A percentile compares a stretch with the other conserved stretches of the same genome.
Conservation (phyloP, 35 echinoderm and acorn worm species). For the Apostichopus parvimensis region DNA sequence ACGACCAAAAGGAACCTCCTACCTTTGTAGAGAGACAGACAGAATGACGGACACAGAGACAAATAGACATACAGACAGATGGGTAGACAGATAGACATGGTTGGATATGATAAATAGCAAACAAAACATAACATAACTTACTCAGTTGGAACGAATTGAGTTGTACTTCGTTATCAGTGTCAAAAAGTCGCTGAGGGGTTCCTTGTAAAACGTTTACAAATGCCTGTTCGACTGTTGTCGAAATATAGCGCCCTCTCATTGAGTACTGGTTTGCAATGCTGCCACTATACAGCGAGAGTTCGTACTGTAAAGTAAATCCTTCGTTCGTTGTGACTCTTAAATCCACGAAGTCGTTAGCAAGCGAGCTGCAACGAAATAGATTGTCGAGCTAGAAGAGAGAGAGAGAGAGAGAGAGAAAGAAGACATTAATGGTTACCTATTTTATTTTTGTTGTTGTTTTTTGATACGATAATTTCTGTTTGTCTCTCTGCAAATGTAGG, state of each 20-base stretch:
- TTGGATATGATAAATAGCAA: neutral
- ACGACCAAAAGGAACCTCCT: too few species aligned
- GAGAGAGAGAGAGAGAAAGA: neutral
- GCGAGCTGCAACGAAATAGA: neutral
- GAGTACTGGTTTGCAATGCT: neutral
- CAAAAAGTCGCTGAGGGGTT: neutral
- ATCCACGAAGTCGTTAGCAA: conserved; percentile 32
- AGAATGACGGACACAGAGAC: too few species aligned
- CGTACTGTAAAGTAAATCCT: neutral
- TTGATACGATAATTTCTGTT: too few species aligned
- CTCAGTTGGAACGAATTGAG: neutral
- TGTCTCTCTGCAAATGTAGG: too few species aligned
- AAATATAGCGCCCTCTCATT: conserved; percentile 16
- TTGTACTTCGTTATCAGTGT: neutral
- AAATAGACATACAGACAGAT: neutral
- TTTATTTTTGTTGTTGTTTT: neutral
- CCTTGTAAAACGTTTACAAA: neutral
- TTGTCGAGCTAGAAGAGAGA: conserved; percentile 14
- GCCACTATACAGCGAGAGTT: conserved; percentile 19
- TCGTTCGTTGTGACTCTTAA: neutral
- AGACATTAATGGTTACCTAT: neutral
- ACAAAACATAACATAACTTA: neutral
- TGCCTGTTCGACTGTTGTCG: neutral
- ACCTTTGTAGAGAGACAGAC: too few species aligned
- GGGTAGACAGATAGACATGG: neutral